phyloP scores from a whole-genome alignment of 2,113 vertebrate species.

The Micronycteris hirsuta region DNA sequence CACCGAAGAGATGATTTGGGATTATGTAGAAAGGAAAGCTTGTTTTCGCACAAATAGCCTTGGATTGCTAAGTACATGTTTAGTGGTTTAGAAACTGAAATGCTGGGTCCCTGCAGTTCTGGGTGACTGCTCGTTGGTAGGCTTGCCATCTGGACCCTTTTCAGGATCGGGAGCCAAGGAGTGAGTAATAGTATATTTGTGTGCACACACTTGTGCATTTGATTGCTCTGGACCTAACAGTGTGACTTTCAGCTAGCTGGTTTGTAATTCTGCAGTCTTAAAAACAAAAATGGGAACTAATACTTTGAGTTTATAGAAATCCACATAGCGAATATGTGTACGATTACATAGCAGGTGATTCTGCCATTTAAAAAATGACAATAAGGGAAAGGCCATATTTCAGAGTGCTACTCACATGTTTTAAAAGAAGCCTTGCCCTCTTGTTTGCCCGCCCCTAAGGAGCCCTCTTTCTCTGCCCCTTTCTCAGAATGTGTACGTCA shows the following conservation, averaged over 20 bases:
- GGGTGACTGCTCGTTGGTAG: background rate
- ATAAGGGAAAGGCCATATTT: background rate
- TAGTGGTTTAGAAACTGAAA: background rate
- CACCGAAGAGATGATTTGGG: background rate
- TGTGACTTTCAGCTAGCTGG: background rate
- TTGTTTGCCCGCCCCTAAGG: background rate
- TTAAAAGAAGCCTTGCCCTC: background rate
- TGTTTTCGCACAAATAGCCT: slow-evolving; percentile 14
- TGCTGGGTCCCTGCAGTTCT: background rate
- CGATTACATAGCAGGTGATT: background rate
- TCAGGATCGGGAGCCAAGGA: background rate
- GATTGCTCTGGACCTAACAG: background rate
- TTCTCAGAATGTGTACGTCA: slow-evolving; percentile 95
- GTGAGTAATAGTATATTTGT: background rate
- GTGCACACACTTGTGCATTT: background rate
- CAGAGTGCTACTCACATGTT: background rate
- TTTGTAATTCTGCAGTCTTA: background rate
- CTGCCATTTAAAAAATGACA: background rate
- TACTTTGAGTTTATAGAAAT: background rate
- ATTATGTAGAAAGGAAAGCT: background rate
- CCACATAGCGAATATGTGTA: background rate
- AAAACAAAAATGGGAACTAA: background rate
- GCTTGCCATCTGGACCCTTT: background rate
- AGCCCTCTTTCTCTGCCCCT: background rate
- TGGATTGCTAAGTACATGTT: background rate